Evolutionary conservation across 1,140 invertebrate species (phyloP), one percentile per base, ranked within the genome.

Genomic region (Plectrocnemia conspersa): DNA sequence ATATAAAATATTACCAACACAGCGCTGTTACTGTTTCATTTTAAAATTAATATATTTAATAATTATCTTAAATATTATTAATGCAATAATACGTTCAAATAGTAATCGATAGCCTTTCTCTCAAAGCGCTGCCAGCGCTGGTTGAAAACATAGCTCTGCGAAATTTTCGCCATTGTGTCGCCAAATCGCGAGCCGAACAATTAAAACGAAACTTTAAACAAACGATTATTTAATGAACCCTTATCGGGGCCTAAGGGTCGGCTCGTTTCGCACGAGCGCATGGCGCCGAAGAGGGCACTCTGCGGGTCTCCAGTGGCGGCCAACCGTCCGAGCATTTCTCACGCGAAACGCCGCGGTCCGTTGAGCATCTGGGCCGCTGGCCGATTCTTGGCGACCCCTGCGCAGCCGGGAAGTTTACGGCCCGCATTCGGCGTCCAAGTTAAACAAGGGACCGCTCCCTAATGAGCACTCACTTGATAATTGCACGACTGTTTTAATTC

Each of bases 401-500:
- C n/a, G 27, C 27, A 29, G 35, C 5, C 35, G 5, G 35, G 15
- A 16, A 38, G 35, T 6, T 11, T 29, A 4, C 23, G 25, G 23
- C 50, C 58, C 54, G 44, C 54, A 56, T 56, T 56, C 44, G 44
- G 35, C 11, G 41, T 32, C 45, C 49, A 56, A 60, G 46, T 59
- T 59, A 59, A 59, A 59, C 58, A 60, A 56, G 54, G 54, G 54
- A 52, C 53, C 53, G 45, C 42, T 60, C 58, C 50, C 58, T 60
- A 60, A 60, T 60, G 58, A 60, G 54, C 54, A 54, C 58, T 60
- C 58, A 56, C 58, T 56, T 52, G 52, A 60, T 60, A 60, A 60
- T 60, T 56, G 58, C 58, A 49, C 48, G 49, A 32, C 33, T 16
- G 44, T 45, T 59, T 59, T 59, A 55, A 59, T 59, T 53, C 46